Conservation (phyloP, 2,888 invertebrate species). For the Drosophila neutralis region DNA sequence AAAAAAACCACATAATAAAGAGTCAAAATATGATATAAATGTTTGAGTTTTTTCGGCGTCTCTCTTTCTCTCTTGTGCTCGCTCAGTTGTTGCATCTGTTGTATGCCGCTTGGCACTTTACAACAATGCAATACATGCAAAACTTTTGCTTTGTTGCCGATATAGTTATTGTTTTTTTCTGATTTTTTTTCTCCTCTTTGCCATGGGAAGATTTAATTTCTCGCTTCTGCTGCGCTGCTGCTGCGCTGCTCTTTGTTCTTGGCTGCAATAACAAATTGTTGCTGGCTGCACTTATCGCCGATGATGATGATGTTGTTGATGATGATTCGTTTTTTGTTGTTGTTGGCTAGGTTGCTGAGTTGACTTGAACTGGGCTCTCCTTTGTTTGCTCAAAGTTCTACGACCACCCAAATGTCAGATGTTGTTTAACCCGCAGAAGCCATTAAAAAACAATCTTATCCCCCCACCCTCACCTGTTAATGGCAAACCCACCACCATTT, state of each 20-base stretch:
- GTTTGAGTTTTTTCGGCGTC: constrained; percentile 11
- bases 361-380: constrained; percentile 22
- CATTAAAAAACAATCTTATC: constrained; percentile 9
- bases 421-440: constrained; percentile 49
- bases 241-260: constrained; percentile 48
- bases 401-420: constrained; percentile 52
- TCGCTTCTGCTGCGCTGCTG: background rate
- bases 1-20: background rate
- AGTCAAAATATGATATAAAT: background rate
- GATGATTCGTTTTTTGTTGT: constrained; percentile 11
- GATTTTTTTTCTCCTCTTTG: constrained; percentile 6
- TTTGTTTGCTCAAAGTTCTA: constrained; percentile 57
- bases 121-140: constrained; percentile 4
- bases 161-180: constrained; percentile 6
- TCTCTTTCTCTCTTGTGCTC: background rate
- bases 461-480: background rate
- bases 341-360: constrained; percentile 17
- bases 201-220: constrained; percentile 26
- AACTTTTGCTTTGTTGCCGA: constrained; percentile 13
- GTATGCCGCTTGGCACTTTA: constrained; percentile 49
- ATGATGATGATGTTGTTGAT: constrained; percentile 21
- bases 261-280: constrained; percentile 52
- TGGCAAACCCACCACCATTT: background rate
- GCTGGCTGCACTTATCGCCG: constrained; percentile 43
- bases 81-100: constrained; percentile 55